These are phyloP conservation scores for Pomatostomus ruficeps DNA, from an alignment of 2,113 vertebrate genomes.

Conservation along the genomic window DNA sequence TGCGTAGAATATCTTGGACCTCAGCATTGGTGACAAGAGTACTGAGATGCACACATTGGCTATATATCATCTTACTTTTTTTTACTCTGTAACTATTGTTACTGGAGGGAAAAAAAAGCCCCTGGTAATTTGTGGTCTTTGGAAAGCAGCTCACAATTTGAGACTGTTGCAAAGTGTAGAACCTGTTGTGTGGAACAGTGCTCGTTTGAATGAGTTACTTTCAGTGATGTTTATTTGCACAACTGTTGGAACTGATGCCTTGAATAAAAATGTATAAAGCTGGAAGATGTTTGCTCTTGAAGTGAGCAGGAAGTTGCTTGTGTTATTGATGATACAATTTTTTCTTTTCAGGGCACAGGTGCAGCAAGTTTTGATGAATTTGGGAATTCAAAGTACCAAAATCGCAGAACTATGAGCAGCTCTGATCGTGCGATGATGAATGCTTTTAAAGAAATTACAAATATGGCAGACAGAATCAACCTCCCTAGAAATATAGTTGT, in stretches of 20 bases:
- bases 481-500: conserved; percentile 97
- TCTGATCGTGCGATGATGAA: conserved; percentile 98
- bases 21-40: background rate
- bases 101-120: background rate
- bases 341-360: conserved; percentile 85
- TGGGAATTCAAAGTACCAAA: conserved; percentile 97
- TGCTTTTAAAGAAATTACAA: conserved; percentile 97
- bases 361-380: conserved; percentile 98
- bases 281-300: background rate
- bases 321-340: background rate
- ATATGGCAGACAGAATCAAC: conserved; percentile 99
- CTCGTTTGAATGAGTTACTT: fast-evolving
- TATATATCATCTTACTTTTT: background rate
- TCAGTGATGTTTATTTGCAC: background rate
- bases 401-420: conserved; percentile 96
- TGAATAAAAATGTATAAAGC: background rate
- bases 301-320: background rate
- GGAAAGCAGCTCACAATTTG: background rate
- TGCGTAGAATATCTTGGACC: background rate
- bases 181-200: background rate
- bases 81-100: background rate
- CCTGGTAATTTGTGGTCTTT: background rate
- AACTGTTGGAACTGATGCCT: background rate
- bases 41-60: background rate
- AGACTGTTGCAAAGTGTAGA: background rate